Evolutionary conservation across 2,888 invertebrate species (phyloP), one percentile per base, ranked within the genome.

Genomic region (Chloroclysta siterata): DNA sequence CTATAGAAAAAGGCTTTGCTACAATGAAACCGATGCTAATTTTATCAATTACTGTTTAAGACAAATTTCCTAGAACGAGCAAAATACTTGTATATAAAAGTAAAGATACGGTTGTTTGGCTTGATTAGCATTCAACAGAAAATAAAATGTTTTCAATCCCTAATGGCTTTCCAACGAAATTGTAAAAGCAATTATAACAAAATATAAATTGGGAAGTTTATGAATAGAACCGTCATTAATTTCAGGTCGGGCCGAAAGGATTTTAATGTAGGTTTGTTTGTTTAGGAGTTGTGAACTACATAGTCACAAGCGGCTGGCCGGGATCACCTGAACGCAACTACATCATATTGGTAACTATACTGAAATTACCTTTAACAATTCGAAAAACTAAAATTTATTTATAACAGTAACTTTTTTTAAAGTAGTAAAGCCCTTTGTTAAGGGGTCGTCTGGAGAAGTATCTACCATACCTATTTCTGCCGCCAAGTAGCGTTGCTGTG

Each of bases 141-240:
- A 60, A 60, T 57, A 60, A 61, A 61, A 65, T 55, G 61, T 65
- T 55, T 61, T 64, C 63, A 64, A 60, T 58, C 61, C 63, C 60
- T 65, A 69, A 67, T 66, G 66, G 67, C 66, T 65, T 67, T 60
- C 58, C 46, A 56, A 60, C 65, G 51, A 61, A 65, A 65, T 65
- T 61, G 65, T 59, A 52, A 67, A 72, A 72, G 74, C 80, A 78
- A 80, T 80, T 79, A 79, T 78, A 80, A 78, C 79, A 73, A 76
- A 80, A 80, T 80, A 79, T 75, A 79, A 79, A 80, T 79, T 79
- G 77, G 71, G 66, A 71, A 74, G 74, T 79, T 79, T 78, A 78
- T 79, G 77, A 82, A 79, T 79, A 73, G 75, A 66, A 69, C 73
- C 71, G 71, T 75, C 77, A 82, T 82, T 82, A 82, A 79, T 79